These are phyloP conservation scores for Lasioglossum vierecki DNA, from an alignment of 2,888 invertebrate genomes.

Conservation along the genomic window DNA sequence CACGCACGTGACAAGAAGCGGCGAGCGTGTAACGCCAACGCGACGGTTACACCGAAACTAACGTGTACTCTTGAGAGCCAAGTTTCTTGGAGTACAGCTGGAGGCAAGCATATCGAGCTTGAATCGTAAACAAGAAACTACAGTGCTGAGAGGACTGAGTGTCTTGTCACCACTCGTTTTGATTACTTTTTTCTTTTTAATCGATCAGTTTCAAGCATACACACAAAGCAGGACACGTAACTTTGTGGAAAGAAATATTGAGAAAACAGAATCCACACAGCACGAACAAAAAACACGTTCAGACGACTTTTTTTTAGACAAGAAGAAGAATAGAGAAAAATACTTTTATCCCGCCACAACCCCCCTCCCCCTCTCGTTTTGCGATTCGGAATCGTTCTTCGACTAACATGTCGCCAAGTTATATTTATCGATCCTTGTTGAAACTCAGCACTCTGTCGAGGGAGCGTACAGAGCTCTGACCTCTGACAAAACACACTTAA, in stretches of 20 bases:
- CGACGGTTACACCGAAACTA: conserved; percentile 42
- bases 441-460: conserved; percentile 55
- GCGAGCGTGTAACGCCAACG: conserved; percentile 1
- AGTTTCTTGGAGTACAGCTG: conserved; percentile 46
- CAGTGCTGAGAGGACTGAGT: conserved; percentile 56
- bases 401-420: conserved; percentile 21
- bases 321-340: conserved; percentile 4
- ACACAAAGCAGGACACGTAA: not conserved
- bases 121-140: conserved; percentile 34
- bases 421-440: conserved; percentile 18
- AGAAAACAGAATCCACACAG: conserved; percentile 10
- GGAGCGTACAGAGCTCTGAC: conserved; percentile 30
- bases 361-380: conserved; percentile 27
- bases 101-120: conserved; percentile 36
- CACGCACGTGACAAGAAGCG: conserved; percentile 5
- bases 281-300: conserved; percentile 33
- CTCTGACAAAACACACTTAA: conserved; percentile 41
- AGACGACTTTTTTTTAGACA: conserved; percentile 8
- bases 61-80: conserved; percentile 33
- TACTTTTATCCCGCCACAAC: conserved; percentile 18
- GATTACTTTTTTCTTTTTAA: conserved; percentile 14
- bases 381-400: conserved; percentile 28
- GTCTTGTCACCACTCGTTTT: conserved; percentile 36
- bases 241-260: conserved; percentile 12
- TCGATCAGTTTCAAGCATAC: conserved; percentile 17